Conservation (phyloP, 2,797 vertebrate genomes). For the Poecilia picta region DNA sequence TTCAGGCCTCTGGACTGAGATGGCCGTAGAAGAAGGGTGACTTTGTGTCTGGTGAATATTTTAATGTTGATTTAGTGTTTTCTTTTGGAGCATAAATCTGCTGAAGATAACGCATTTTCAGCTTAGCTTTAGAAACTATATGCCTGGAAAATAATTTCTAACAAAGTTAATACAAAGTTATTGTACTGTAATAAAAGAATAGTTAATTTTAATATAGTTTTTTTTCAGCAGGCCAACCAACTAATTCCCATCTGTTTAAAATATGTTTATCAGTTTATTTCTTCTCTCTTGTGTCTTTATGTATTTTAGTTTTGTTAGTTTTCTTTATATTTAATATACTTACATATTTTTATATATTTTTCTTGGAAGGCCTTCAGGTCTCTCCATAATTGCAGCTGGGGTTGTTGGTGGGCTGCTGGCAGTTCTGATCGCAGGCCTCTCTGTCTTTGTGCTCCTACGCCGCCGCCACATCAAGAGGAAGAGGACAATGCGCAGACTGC, state of each 20-base stretch:
- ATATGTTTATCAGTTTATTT: background rate
- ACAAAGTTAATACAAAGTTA: background rate
- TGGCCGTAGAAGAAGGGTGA: background rate
- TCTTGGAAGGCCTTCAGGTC: constrained; percentile 69
- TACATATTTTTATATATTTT: constrained; percentile 14
- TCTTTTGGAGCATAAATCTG: background rate
- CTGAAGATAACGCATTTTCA: background rate
- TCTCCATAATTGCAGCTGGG: constrained; percentile 89
- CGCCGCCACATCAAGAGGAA: constrained; percentile 93
- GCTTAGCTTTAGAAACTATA: background rate
- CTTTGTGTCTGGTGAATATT: background rate
- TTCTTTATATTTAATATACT: constrained; percentile 9
- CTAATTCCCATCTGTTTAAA: background rate
- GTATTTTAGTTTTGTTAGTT: background rate
- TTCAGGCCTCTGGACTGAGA: background rate
- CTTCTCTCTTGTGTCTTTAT: background rate
- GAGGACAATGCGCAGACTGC: constrained; percentile 90
- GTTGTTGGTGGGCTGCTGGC: constrained; percentile 91
- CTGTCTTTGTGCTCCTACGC: constrained; percentile 87
- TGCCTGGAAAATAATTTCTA: background rate
- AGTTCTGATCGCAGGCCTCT: constrained; percentile 83
- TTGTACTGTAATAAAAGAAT: background rate
- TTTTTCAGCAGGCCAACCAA: background rate
- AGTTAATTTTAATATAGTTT: background rate
- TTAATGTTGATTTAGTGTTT: background rate